Evolutionary conservation across 92 coral and sea anemone genomes (phyloP).

Genomic region (Porites divaricata): DNA sequence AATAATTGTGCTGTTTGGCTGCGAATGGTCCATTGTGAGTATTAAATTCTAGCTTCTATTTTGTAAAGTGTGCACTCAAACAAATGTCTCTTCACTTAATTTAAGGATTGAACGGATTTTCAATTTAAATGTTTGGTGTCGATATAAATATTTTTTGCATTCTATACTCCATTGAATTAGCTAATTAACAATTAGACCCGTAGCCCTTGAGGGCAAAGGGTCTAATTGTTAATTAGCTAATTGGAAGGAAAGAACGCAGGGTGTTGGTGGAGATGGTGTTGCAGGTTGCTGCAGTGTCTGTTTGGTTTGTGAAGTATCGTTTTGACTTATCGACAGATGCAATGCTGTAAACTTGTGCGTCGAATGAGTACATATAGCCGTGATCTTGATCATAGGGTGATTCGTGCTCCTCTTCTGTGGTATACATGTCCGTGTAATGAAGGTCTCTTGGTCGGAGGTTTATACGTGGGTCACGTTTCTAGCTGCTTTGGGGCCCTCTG

Average conservation of each 20-base stretch:
- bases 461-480: not conserved
- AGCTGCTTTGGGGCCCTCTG: not conserved
- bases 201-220: no score
- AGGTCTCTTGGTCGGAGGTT: not conserved
- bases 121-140: no score
- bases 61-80: no score
- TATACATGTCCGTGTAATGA: conserved; percentile 18
- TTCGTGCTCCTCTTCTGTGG: conserved; percentile 17
- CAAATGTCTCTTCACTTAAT: no score
- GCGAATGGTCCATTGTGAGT: no score
- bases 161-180: no score
- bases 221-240: no score
- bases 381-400: conserved; percentile 18
- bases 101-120: no score
- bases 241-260: conserved; percentile 34
- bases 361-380: conserved; percentile 11
- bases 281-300: conserved; percentile 76
- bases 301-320: conserved; percentile 57
- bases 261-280: conserved; percentile 49
- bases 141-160: no score
- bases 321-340: conserved; percentile 1
- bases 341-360: conserved; percentile 17
- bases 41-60: no score
- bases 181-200: no score
- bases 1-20: no score